A percentile compares a stretch with the other conserved stretches of the same genome.
Conservation (phyloP, 92 coral and sea anemone species). For the Bergia sp. region DNA sequence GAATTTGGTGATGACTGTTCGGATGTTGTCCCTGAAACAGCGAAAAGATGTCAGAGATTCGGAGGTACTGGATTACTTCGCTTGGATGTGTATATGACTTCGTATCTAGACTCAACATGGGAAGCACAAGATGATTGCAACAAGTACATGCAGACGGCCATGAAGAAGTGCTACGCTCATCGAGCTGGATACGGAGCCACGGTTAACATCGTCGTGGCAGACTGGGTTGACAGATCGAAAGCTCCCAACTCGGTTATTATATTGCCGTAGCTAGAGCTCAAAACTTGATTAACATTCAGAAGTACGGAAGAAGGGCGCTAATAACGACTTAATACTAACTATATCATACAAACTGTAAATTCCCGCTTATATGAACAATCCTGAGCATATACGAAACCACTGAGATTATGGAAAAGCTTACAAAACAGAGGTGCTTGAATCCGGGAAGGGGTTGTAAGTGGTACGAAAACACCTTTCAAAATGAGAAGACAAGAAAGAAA, state of each 20-base stretch:
- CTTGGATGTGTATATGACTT: slow-evolving; percentile 31
- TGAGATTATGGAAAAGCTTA: too few relatives aligned
- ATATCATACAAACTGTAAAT: too few relatives aligned
- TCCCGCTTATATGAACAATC: too few relatives aligned
- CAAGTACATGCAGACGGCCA: slow-evolving; percentile 16
- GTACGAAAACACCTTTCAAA: too few relatives aligned
- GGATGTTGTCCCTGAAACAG: slow-evolving; percentile 30
- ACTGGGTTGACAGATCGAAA: slow-evolving; percentile 48
- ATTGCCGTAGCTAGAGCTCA: slow-evolving; percentile 48
- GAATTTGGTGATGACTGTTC: slow-evolving; percentile 45
- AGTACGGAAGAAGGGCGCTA: neutral
- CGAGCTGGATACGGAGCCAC: slow-evolving; percentile 29
- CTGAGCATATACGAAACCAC: too few relatives aligned
- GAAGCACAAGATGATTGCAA: slow-evolving; percentile 8
- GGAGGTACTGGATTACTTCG: slow-evolving; percentile 13
- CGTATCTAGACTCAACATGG: slow-evolving; percentile 22
- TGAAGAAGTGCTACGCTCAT: slow-evolving; percentile 43
- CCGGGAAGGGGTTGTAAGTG: too few relatives aligned
- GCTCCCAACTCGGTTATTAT: slow-evolving; percentile 36
- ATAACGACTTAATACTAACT: too few relatives aligned
- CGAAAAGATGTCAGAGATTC: slow-evolving; percentile 34
- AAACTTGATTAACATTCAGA: slow-evolving; percentile 28
- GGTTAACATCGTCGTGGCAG: slow-evolving; percentile 62
- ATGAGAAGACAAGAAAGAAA: too few relatives aligned
- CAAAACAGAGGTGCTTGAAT: too few relatives aligned